Evolutionary conservation across 2,888 invertebrate genomes (phyloP).

Genomic region (Aproaerema taeniolella): DNA sequence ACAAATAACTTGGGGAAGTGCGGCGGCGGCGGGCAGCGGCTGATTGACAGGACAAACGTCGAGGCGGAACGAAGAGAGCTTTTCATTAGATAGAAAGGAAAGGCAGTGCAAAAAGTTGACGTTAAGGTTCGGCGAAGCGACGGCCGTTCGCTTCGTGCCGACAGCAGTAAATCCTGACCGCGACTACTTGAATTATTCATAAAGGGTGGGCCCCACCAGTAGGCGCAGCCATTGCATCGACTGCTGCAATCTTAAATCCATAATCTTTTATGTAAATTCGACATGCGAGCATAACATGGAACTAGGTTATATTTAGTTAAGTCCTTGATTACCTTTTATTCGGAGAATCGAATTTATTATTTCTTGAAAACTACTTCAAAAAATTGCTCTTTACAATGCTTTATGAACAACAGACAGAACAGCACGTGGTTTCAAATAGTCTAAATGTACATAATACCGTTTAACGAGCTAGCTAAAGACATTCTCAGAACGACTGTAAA

Average conservation of each 20-base stretch:
- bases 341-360: too few relatives aligned
- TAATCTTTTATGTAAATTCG: slow-evolving; percentile 24
- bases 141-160: slow-evolving; percentile 25
- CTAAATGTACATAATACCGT: too few relatives aligned
- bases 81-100: slow-evolving; percentile 55
- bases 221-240: slow-evolving; percentile 27
- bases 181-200: slow-evolving; percentile 57
- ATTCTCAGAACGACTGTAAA: slow-evolving; percentile 15
- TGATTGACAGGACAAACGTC: slow-evolving; percentile 71
- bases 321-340: too few relatives aligned
- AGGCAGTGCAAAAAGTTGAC: slow-evolving; percentile 51
- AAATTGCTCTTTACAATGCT: too few relatives aligned
- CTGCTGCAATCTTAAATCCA: slow-evolving; percentile 18
- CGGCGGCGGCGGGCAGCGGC: slow-evolving; percentile 41
- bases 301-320: slow-evolving; percentile 20
- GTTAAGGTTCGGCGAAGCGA: slow-evolving; percentile 28
- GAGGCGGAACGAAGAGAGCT: slow-evolving; percentile 49
- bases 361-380: too few relatives aligned
- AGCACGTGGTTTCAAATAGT: too few relatives aligned
- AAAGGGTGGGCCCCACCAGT: slow-evolving; percentile 32
- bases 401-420: too few relatives aligned
- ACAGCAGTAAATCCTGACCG: slow-evolving; percentile 46
- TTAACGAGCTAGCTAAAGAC: background rate
- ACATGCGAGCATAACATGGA: slow-evolving; percentile 22
- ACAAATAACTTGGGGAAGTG: slow-evolving; percentile 66